Evolutionary conservation across 1,140 invertebrate species (phyloP).

Genomic region (Akabosia matsudoensis): DNA sequence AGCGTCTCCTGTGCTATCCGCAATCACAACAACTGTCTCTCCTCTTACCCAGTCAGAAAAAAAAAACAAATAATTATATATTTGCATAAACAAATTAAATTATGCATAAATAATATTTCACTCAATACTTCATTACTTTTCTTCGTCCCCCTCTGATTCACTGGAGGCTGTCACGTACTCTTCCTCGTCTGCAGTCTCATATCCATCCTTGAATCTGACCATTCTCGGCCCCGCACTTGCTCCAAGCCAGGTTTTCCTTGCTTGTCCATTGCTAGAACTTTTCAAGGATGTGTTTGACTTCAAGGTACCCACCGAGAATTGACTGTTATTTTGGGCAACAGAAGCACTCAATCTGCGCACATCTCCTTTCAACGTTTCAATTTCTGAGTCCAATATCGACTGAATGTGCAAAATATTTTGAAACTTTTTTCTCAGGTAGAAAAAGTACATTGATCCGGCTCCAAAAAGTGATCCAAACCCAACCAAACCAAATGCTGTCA

Average conservation of each 20-base stretch:
- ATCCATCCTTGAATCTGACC: constrained; percentile 16
- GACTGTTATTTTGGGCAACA: not conserved
- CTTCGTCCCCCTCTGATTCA: constrained; percentile 9
- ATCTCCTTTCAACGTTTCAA: constrained; percentile 32
- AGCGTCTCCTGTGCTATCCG: not conserved
- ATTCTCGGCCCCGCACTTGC: not conserved
- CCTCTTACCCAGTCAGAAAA: not conserved
- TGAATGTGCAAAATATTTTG: constrained; percentile 38
- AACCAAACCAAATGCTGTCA: constrained; percentile 34
- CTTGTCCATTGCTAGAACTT: not conserved
- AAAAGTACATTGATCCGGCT: constrained; percentile 32
- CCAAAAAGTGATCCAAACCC: constrained; percentile 40
- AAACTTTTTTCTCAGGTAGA: constrained; percentile 31
- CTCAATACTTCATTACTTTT: not conserved
- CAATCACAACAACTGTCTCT: not conserved
- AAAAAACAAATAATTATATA: not conserved
- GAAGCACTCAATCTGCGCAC: constrained; percentile 22
- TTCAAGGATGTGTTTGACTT: not conserved
- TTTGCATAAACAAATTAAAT: constrained; percentile 6
- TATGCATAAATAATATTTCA: not conserved
- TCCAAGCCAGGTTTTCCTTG: not conserved
- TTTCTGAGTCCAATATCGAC: constrained; percentile 11
- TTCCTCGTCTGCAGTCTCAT: constrained; percentile 34
- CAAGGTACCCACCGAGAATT: not conserved
- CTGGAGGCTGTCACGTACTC: constrained; percentile 27